phyloP scores from a whole-genome alignment of 2,113 vertebrate genomes.

The Oryzias javanicus region DNA sequence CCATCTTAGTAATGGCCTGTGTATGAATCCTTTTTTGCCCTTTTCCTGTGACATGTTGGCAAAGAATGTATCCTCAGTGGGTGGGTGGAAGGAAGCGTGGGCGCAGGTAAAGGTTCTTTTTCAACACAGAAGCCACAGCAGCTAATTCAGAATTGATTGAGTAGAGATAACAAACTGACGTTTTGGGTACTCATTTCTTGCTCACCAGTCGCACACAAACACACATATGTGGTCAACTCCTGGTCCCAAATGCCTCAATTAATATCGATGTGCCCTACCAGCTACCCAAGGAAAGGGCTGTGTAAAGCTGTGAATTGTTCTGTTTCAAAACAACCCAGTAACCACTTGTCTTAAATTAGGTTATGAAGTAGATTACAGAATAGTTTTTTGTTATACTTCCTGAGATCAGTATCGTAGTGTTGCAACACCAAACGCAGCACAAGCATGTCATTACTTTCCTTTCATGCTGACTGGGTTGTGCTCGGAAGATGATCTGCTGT shows the following conservation, averaged over 20 bases:
- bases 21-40: constrained; percentile 57
- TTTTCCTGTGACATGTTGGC: constrained; percentile 58
- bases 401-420: constrained; percentile 54
- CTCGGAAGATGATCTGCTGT: constrained; percentile 59
- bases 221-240: constrained; percentile 55
- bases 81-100: constrained; percentile 45
- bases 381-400: constrained; percentile 60
- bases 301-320: constrained; percentile 77
- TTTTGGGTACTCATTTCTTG: constrained; percentile 42
- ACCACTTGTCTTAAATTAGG: constrained; percentile 76
- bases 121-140: constrained; percentile 36
- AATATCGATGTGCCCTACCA: constrained; percentile 69
- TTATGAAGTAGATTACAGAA: constrained; percentile 55
- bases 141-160: constrained; percentile 35
- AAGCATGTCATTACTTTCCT: constrained; percentile 71
- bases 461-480: constrained; percentile 59
- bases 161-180: constrained; percentile 36
- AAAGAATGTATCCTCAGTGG: constrained; percentile 66
- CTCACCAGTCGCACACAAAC: constrained; percentile 44
- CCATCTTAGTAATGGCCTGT: constrained; percentile 66
- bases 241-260: constrained; percentile 71
- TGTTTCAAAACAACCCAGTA: constrained; percentile 67
- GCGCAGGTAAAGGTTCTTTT: constrained; percentile 40
- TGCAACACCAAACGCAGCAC: constrained; percentile 50
- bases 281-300: constrained; percentile 68